These are phyloP conservation scores for Nothoprocta perdicaria DNA, from an alignment of 2,113 vertebrate genomes.

Conservation along the genomic window DNA sequence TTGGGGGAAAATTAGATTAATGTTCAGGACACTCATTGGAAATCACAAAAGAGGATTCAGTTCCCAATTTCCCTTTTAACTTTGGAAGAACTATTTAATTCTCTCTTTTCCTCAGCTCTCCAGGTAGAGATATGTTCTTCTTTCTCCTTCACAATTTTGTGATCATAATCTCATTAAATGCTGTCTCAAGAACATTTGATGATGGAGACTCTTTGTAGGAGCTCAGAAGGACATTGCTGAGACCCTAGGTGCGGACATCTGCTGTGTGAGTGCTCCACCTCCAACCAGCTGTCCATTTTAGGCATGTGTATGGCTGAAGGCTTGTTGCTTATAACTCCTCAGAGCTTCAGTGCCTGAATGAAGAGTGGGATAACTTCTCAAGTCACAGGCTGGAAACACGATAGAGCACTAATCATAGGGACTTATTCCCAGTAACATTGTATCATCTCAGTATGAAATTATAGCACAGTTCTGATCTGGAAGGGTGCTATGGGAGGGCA, in stretches of 20 bases:
- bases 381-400: neutral
- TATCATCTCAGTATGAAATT: neutral
- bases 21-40: neutral
- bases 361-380: neutral
- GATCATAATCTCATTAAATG: neutral
- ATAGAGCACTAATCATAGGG: neutral
- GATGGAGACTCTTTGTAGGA: neutral
- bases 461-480: neutral
- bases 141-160: neutral
- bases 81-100: neutral
- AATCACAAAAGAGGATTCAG: neutral
- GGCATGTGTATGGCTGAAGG: neutral
- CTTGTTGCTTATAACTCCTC: neutral
- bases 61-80: neutral
- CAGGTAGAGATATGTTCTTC: neutral
- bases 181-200: neutral
- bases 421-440: neutral
- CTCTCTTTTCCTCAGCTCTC: neutral
- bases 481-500: neutral
- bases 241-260: neutral
- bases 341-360: neutral
- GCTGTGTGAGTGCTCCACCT: neutral
- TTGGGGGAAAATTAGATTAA: neutral
- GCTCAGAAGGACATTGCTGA: rapidly evolving
- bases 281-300: neutral